Evolutionary conservation across 2,888 invertebrate species (phyloP), one percentile per base, ranked within the genome.

Genomic region (Morpho helenor): DNA sequence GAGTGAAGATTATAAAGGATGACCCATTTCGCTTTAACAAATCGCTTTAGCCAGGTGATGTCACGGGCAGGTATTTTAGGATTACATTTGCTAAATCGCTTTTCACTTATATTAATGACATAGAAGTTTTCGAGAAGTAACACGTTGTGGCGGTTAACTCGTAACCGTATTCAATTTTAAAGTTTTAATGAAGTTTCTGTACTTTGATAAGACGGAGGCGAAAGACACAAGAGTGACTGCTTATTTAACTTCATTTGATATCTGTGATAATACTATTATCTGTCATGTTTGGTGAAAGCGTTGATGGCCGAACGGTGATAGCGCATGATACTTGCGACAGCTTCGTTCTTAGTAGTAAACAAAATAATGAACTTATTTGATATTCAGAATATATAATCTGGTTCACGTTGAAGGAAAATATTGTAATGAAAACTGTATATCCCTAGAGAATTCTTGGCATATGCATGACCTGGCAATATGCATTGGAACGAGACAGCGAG

Each of bases 1-100:
- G 46, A 41, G 46, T 53, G 52, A 40, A 53, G 45, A 52, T 52
- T 52, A 7, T 46, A 52, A 52, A 53, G 52, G 52, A 16, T 53
- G 46, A 53, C 52, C 52, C 52, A 53, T 53, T 46, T 53, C 40
- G 46, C 5, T 10, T 45, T 53, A 53, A 16, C 41, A 46, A 46
- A 53, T 53, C 41, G 46, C 52, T n/a, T 47, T 41, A 53, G 40
- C 46, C 40, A 46, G 9, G 85, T 84, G 82, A 76, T 78, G 80
- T 79, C 77, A 81, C 77, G 81, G 74, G 77, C 83, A 82, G 84
- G 84, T 86, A 84, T 81, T 75, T 71, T 70, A 72, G 77, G 77
- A 80, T 80, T 79, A 82, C 78, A 78, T 80, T 78, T 72, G 68
- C 74, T 73, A 76, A 84, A 87, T 85, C 82, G 84, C 79, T 80